Evolutionary conservation across 2,113 vertebrate species (phyloP).

Genomic region (Peromyscus californicus): DNA sequence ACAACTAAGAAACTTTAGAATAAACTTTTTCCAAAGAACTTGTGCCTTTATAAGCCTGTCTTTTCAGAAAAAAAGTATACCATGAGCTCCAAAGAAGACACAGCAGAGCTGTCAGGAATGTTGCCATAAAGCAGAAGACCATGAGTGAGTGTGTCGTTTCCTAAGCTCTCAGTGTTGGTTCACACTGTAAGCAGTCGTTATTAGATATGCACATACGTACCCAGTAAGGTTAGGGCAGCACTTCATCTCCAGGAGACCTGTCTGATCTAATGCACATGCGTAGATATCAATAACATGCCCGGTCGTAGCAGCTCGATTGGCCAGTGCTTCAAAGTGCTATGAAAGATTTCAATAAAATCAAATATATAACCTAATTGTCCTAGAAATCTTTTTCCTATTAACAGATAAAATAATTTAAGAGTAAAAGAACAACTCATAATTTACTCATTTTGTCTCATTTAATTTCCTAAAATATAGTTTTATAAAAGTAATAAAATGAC

Average conservation of each 20-base stretch:
- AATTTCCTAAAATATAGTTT: constrained; percentile 31
- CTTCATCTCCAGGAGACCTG: constrained; percentile 98
- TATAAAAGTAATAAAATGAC: constrained; percentile 47
- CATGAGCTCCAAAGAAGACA: constrained; percentile 6
- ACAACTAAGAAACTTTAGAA: background rate
- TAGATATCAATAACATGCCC: constrained; percentile 99
- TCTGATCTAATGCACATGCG: constrained; percentile 97
- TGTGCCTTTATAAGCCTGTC: background rate
- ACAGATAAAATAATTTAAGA: constrained; percentile 45
- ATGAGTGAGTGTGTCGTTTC: background rate
- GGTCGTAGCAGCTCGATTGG: constrained; percentile 93
- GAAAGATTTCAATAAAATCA: constrained; percentile 78
- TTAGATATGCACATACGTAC: constrained; percentile 85
- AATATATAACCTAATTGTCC: accelerated
- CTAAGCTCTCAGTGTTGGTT: background rate
- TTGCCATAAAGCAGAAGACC: background rate
- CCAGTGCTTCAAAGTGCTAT: constrained; percentile 97
- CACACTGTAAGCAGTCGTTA: background rate
- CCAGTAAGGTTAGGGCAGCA: constrained; percentile 97
- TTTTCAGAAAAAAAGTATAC: background rate
- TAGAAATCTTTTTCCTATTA: constrained; percentile 1
- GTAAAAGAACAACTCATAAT: constrained; percentile 47
- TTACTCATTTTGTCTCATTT: constrained; percentile 43
- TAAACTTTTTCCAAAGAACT: background rate
- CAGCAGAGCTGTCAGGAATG: constrained; percentile 4